Conservation (phyloP, 2,888 invertebrate genomes). For the Acronicta psi region DNA sequence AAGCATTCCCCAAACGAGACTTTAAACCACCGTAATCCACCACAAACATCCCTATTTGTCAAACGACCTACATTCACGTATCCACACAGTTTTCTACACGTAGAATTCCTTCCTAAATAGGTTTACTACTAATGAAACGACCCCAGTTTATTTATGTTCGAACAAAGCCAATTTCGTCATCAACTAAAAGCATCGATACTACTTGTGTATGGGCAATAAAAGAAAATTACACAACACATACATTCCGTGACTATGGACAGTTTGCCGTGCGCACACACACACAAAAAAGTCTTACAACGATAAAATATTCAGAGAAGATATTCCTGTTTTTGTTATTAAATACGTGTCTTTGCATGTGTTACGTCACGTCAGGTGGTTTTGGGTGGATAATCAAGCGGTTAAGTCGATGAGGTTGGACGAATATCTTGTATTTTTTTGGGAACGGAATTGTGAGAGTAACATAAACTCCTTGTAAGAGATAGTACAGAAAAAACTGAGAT, state of each 20-base stretch:
- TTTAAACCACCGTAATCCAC: constrained; percentile 35
- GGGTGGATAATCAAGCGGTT: constrained; percentile 33
- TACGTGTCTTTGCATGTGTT: constrained; percentile 42
- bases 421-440: too few species aligned
- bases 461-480: constrained; percentile 3
- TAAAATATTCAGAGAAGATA: constrained; percentile 51
- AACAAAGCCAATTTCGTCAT: constrained; percentile 62
- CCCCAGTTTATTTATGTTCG: constrained; percentile 56
- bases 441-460: too few species aligned
- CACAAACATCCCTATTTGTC: constrained; percentile 35
- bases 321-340: constrained; percentile 56
- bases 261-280: constrained; percentile 52
- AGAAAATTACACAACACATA: constrained; percentile 62
- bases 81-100: constrained; percentile 41
- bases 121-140: constrained; percentile 59
- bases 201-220: constrained; percentile 62
- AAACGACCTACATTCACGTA: constrained; percentile 27
- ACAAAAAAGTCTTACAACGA: constrained; percentile 51
- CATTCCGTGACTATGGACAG: constrained; percentile 61
- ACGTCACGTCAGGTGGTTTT: constrained; percentile 35
- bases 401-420: constrained; percentile 4
- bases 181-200: constrained; percentile 62
- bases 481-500: not conserved
- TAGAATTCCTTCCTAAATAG: constrained; percentile 46
- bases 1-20: constrained; percentile 12